These are phyloP conservation scores for Diadema setosum DNA, from an alignment of 35 echinoderm and acorn worm genomes.

Conservation along the genomic window DNA sequence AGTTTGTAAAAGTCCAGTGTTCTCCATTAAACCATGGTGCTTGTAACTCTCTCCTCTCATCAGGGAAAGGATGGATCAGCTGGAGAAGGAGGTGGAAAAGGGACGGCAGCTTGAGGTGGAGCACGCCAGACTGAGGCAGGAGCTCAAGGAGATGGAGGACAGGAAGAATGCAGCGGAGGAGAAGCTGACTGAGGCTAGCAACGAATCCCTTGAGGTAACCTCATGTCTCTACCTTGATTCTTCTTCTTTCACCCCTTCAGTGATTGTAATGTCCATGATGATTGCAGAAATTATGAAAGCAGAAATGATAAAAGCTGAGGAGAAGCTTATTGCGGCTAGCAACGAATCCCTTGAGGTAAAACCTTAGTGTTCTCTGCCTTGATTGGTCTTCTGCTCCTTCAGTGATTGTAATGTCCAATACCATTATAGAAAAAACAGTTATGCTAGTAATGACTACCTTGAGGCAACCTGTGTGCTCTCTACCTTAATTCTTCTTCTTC, in stretches of 20 bases:
- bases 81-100: constrained; percentile 10
- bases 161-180: constrained; percentile 30
- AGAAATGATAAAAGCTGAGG: constrained; percentile 32
- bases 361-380: too few species aligned
- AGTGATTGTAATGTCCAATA: too few species aligned
- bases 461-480: constrained; percentile 40
- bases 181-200: constrained; percentile 64
- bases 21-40: too few species aligned
- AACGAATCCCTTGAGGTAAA: constrained; percentile 75
- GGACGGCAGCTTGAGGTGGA: not conserved
- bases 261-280: not conserved
- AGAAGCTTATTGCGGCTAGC: constrained; percentile 59
- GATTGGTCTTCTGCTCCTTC: too few species aligned
- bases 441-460: too few species aligned
- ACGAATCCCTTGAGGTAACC: constrained; percentile 66
- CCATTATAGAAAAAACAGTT: too few species aligned
- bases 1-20: too few species aligned
- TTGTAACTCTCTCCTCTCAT: too few species aligned
- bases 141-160: constrained; percentile 10
- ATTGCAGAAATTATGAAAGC: too few species aligned
- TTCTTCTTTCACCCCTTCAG: not conserved
- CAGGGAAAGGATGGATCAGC: constrained; percentile 3
- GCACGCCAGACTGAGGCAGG: constrained; percentile 2
- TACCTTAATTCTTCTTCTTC: not conserved
- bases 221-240: not conserved